A percentile compares a stretch with the other conserved stretches of the same genome.
phyloP scores from a whole-genome alignment of 2,113 vertebrate species.

The Nicator chloris region DNA sequence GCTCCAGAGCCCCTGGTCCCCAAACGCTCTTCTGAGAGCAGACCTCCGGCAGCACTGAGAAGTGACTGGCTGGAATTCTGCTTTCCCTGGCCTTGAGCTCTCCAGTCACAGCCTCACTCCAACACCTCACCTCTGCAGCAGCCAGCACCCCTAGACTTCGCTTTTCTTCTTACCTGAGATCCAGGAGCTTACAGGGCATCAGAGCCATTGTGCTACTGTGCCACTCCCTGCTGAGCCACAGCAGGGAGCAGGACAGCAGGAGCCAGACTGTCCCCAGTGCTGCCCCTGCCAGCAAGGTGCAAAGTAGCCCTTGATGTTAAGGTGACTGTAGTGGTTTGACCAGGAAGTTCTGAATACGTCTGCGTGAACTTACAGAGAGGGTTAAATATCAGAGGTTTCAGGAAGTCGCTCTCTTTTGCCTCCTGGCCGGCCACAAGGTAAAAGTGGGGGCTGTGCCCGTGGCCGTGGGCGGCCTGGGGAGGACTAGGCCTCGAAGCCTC shows the following conservation, averaged over 20 bases:
- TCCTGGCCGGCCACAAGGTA: no score
- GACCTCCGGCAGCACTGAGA: not conserved
- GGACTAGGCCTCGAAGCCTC: no score
- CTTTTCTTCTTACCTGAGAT: no score
- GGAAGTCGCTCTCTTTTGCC: no score
- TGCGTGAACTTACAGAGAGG: no score
- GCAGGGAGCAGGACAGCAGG: not conserved
- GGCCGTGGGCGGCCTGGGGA: no score
- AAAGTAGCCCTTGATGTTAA: not conserved
- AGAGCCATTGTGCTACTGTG: not conserved
- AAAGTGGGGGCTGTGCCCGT: no score
- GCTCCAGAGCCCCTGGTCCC: not conserved
- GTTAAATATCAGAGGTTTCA: no score
- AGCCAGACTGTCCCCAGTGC: not conserved
- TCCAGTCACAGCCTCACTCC: not conserved
- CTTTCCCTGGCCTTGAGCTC: not conserved
- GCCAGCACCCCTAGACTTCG: no score
- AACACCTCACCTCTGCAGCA: not conserved
- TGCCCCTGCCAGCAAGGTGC: not conserved
- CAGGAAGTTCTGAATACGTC: no score
- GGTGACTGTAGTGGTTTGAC: no score
- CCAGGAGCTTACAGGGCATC: no score
- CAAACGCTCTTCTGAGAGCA: not conserved
- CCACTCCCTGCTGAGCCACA: not conserved
- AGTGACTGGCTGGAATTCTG: not conserved